phyloP scores from a whole-genome alignment of 2,113 vertebrate species.

The Ceuthmochares aereus region DNA sequence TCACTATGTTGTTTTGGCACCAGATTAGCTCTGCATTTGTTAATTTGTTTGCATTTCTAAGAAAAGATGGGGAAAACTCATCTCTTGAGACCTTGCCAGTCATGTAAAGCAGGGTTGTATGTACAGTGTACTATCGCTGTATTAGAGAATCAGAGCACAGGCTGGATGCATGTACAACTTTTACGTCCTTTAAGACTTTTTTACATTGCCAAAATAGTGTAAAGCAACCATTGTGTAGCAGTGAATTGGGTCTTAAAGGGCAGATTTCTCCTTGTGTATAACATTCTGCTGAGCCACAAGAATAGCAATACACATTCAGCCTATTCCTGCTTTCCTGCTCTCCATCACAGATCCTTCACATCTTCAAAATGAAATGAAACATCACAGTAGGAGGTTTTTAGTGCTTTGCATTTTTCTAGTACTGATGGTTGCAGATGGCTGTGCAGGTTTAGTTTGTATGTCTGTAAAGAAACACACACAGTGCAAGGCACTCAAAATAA shows the following conservation, averaged over 20 bases:
- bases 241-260: neutral
- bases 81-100: neutral
- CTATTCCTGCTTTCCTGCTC: neutral
- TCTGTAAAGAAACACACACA: neutral
- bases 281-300: neutral
- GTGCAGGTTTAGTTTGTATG: neutral
- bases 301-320: neutral
- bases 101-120: neutral
- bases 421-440: neutral
- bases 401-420: neutral
- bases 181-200: neutral
- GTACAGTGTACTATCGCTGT: neutral
- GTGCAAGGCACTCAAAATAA: neutral
- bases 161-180: neutral
- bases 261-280: neutral
- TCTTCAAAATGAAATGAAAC: neutral
- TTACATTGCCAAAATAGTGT: neutral
- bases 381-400: neutral
- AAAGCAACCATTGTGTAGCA: neutral
- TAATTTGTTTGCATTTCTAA: conserved; percentile 44
- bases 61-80: neutral
- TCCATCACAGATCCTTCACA: neutral
- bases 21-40: conserved; percentile 33
- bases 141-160: neutral
- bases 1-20: neutral